Evolutionary conservation across 2,888 invertebrate species (phyloP).

Genomic region (Cerastoderma edule): DNA sequence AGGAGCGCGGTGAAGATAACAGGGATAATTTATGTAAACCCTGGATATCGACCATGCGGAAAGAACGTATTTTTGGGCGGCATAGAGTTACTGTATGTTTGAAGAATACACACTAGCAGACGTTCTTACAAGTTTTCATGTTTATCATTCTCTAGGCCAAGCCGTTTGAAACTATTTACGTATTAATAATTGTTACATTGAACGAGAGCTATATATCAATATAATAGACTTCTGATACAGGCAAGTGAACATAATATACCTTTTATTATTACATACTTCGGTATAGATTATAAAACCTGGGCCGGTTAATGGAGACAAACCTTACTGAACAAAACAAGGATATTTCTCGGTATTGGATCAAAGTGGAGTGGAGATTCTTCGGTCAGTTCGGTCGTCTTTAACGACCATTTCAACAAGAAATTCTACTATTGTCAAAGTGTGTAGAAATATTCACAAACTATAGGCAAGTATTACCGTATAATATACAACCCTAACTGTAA

Average conservation of each 20-base stretch:
- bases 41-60: conserved; percentile 27
- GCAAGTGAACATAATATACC: conserved; percentile 21
- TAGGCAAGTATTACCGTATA: conserved; percentile 25
- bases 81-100: conserved; percentile 16
- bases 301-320: too few relatives aligned
- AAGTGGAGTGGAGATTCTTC: conserved; percentile 19
- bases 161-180: conserved; percentile 8
- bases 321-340: conserved; percentile 1
- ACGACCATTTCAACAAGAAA: too few relatives aligned
- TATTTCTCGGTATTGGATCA: neutral
- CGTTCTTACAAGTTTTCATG: conserved; percentile 21
- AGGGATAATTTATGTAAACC: conserved; percentile 15
- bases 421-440: too few relatives aligned
- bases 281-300: too few relatives aligned
- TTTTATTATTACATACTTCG: too few relatives aligned
- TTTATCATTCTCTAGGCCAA: conserved; percentile 13
- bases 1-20: too few relatives aligned
- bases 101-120: conserved; percentile 23
- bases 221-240: conserved; percentile 12
- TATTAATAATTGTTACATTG: conserved; percentile 1
- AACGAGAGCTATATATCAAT: neutral
- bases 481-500: conserved; percentile 5
- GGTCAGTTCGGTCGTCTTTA: neutral
- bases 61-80: conserved; percentile 25
- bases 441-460: conserved; percentile 10